These are phyloP conservation scores for Poeciliopsis turrubarensis DNA, from an alignment of 2,113 vertebrate species.

Conservation along the genomic window DNA sequence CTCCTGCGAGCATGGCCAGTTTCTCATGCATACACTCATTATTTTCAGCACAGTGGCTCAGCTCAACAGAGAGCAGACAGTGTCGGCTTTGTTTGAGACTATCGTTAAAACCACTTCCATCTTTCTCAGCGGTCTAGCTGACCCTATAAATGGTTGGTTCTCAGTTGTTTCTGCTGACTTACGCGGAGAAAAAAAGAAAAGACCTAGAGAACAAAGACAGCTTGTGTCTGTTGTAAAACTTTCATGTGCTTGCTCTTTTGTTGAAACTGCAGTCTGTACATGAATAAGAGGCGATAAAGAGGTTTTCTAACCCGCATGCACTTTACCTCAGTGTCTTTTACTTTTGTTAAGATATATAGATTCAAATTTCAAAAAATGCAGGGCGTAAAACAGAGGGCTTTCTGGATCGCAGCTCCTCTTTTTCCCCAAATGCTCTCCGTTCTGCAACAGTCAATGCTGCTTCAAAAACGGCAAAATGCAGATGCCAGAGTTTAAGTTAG, in stretches of 20 bases:
- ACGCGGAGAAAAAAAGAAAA: constrained; percentile 13
- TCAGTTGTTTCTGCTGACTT: constrained; percentile 37
- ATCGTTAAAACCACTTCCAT: constrained; percentile 41
- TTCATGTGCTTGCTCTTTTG: constrained; percentile 19
- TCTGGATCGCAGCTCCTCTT: constrained; percentile 1
- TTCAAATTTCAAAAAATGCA: constrained; percentile 20
- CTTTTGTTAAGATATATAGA: constrained; percentile 28
- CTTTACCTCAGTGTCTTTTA: constrained; percentile 9
- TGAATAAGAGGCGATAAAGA: not conserved
- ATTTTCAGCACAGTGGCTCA: not conserved
- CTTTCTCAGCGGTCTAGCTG: constrained; percentile 21
- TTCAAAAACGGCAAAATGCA: constrained; percentile 41
- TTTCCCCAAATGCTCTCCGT: constrained; percentile 12
- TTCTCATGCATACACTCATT: not conserved
- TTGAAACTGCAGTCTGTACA: constrained; percentile 18
- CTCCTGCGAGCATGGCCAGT: not conserved
- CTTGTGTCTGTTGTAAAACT: constrained; percentile 35
- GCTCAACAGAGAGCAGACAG: not conserved
- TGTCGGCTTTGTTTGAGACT: constrained; percentile 1
- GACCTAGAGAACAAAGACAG: constrained; percentile 36
- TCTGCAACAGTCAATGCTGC: constrained; percentile 40
- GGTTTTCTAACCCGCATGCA: constrained; percentile 6
- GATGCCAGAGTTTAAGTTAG: not conserved
- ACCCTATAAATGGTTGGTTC: constrained; percentile 20
- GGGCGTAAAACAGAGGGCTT: constrained; percentile 10